These are phyloP conservation scores for Fabriciana adippe DNA, from an alignment of 2,888 invertebrate species.

Conservation along the genomic window DNA sequence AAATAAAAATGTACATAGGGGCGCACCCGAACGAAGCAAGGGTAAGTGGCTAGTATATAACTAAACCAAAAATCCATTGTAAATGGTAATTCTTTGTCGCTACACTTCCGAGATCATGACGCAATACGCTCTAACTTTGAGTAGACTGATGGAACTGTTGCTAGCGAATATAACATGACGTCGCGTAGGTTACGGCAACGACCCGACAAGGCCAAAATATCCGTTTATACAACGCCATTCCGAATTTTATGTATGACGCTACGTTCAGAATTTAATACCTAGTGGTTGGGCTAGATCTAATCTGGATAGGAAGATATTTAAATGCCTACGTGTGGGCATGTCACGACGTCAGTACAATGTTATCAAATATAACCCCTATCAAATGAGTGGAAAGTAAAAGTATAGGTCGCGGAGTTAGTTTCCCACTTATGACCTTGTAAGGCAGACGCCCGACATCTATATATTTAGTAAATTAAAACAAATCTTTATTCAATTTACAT, in stretches of 20 bases:
- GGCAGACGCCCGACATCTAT: constrained; percentile 12
- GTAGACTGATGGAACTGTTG: constrained; percentile 26
- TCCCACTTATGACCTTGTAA: constrained; percentile 14
- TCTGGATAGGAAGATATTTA: constrained; percentile 13
- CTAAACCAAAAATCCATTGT: not conserved
- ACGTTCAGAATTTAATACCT: constrained; percentile 41
- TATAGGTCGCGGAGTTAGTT: constrained; percentile 13
- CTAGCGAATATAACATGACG: constrained; percentile 52
- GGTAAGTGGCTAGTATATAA: not conserved
- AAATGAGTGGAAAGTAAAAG: constrained; percentile 13
- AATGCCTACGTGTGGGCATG: not conserved
- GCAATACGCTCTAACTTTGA: constrained; percentile 31
- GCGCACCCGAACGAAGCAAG: no score
- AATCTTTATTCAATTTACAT: constrained; percentile 10
- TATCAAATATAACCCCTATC: not conserved
- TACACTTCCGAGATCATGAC: constrained; percentile 27
- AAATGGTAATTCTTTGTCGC: not conserved
- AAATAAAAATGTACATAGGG: no score
- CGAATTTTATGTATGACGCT: constrained; percentile 53
- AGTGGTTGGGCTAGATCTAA: constrained; percentile 22
- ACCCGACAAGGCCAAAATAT: constrained; percentile 66
- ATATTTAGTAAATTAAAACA: constrained; percentile 7
- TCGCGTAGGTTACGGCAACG: constrained; percentile 64
- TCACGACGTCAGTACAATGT: not conserved
- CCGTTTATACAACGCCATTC: constrained; percentile 55